Percentiles rank a stretch among this genome's conserved stretches.
Evolutionary conservation across 1,140 invertebrate species (phyloP).

Genomic region (Drosophila arizonae): DNA sequence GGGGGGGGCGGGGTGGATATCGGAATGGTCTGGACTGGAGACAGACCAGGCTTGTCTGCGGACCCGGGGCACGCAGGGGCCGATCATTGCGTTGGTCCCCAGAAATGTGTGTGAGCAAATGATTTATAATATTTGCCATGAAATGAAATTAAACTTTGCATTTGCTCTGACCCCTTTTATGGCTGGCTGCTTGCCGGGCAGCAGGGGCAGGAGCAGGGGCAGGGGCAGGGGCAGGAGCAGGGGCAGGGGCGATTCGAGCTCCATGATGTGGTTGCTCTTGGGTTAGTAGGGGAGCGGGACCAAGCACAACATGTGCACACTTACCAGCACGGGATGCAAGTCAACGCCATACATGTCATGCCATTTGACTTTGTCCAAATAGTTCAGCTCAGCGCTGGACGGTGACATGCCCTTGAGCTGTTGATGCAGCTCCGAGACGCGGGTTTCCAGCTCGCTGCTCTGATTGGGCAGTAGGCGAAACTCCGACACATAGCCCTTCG

Average conservation of each 20-base stretch:
- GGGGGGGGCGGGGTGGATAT: slow-evolving; percentile 12
- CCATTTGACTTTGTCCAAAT: slow-evolving; percentile 98
- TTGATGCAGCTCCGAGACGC: slow-evolving; percentile 95
- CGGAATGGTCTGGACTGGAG: slow-evolving; percentile 29
- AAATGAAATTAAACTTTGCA: slow-evolving; percentile 80
- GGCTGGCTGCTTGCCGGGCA: slow-evolving; percentile 22
- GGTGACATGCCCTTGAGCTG: slow-evolving; percentile 85
- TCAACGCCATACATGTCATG: slow-evolving; percentile 98
- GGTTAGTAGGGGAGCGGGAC: not conserved
- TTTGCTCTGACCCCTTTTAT: slow-evolving; percentile 69
- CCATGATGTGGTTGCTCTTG: slow-evolving; percentile 33
- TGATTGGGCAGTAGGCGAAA: slow-evolving; percentile 98
- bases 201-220: slow-evolving; percentile 21
- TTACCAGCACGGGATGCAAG: slow-evolving; percentile 88
- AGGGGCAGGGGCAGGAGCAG: slow-evolving; percentile 32
- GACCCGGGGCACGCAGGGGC: slow-evolving; percentile 19
- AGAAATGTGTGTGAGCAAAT: slow-evolving; percentile 66
- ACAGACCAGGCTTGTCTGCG: slow-evolving; percentile 42
- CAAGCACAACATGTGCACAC: slow-evolving; percentile 21
- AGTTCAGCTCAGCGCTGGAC: slow-evolving; percentile 91
- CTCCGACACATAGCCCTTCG: slow-evolving; percentile 96
- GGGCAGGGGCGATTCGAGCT: not conserved
- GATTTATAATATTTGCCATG: slow-evolving; percentile 79
- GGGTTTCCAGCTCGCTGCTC: slow-evolving; percentile 93
- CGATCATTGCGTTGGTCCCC: slow-evolving; percentile 58